Percentiles rank a stretch among this genome's conserved stretches.
These are phyloP conservation scores for Chanos chanos DNA, from an alignment of 2,797 vertebrate genomes.

Conservation along the genomic window DNA sequence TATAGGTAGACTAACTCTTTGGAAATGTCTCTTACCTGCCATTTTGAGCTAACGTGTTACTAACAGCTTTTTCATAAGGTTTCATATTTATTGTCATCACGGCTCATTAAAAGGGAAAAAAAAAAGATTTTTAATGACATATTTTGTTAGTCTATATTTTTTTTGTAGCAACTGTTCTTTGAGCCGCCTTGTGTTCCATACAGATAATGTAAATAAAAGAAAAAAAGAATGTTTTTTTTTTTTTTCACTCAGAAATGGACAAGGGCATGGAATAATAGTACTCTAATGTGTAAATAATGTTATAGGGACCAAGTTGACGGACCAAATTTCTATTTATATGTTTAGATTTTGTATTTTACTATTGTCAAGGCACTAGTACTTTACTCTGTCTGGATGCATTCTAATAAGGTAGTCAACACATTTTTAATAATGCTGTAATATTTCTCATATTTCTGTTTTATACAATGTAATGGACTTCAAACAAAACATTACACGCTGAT, in stretches of 20 bases:
- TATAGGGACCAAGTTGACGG: slow-evolving; percentile 81
- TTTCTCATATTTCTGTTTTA: slow-evolving; percentile 63
- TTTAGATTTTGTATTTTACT: slow-evolving; percentile 98
- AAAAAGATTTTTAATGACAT: slow-evolving; percentile 62
- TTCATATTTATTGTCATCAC: slow-evolving; percentile 76
- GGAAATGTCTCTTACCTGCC: slow-evolving; percentile 35
- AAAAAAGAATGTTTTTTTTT: slow-evolving; percentile 64
- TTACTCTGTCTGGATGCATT: slow-evolving; percentile 73
- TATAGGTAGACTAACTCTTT: slow-evolving; percentile 54
- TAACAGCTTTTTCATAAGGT: slow-evolving; percentile 55
- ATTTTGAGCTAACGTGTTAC: slow-evolving; percentile 44
- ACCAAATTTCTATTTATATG: slow-evolving; percentile 99
- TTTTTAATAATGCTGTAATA: slow-evolving; percentile 68
- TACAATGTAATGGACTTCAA: slow-evolving; percentile 74
- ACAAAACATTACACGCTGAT: slow-evolving; percentile 83
- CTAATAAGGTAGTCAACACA: slow-evolving; percentile 71
- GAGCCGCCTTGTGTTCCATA: slow-evolving; percentile 72
- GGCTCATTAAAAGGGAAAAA: slow-evolving; percentile 63
- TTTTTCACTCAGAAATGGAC: slow-evolving; percentile 66
- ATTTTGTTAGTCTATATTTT: slow-evolving; percentile 77
- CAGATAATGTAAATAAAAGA: slow-evolving; percentile 80
- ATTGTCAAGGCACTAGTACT: slow-evolving; percentile 83
- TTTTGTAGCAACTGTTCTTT: slow-evolving; percentile 75
- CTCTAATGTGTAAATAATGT: slow-evolving; percentile 93
- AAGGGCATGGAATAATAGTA: slow-evolving; percentile 70